These are phyloP conservation scores for Paedocypris micromegethes DNA, from an alignment of 2,797 vertebrate species.

Conservation along the genomic window DNA sequence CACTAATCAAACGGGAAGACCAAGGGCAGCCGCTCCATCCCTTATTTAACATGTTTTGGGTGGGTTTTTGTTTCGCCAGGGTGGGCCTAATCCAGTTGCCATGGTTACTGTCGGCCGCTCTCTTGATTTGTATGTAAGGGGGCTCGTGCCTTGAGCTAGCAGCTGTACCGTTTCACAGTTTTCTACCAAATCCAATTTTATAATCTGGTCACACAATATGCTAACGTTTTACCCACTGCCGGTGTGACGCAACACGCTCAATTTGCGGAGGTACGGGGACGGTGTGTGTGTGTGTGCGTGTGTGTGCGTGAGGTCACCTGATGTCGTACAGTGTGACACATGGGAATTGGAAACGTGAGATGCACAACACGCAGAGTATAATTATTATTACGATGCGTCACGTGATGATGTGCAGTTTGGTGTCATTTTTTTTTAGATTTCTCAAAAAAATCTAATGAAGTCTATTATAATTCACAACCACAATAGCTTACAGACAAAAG, in stretches of 20 bases:
- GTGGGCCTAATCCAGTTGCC: constrained; percentile 31
- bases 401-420: too few relatives aligned
- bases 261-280: constrained; percentile 43
- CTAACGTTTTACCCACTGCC: constrained; percentile 47
- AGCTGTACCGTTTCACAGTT: constrained; percentile 48
- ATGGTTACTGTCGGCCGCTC: constrained; percentile 4
- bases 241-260: constrained; percentile 43
- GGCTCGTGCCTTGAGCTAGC: constrained; percentile 32
- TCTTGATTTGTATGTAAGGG: constrained; percentile 39
- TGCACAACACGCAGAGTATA: constrained; percentile 10
- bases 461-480: too few relatives aligned
- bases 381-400: background rate
- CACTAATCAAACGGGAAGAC: constrained; percentile 30
- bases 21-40: constrained; percentile 9
- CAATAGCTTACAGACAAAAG: too few relatives aligned
- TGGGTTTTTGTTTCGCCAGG: constrained; percentile 20
- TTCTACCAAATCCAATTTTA: constrained; percentile 46
- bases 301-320: constrained; percentile 32
- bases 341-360: background rate
- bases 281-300: constrained; percentile 35
- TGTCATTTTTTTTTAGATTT: too few relatives aligned
- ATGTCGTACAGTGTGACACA: constrained; percentile 15
- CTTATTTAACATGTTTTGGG: constrained; percentile 15
- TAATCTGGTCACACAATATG: constrained; percentile 49
- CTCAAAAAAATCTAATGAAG: too few relatives aligned